Evolutionary conservation across 2,888 invertebrate species (phyloP), one percentile per base, ranked within the genome.

Genomic region (Therioaphis trifolii): DNA sequence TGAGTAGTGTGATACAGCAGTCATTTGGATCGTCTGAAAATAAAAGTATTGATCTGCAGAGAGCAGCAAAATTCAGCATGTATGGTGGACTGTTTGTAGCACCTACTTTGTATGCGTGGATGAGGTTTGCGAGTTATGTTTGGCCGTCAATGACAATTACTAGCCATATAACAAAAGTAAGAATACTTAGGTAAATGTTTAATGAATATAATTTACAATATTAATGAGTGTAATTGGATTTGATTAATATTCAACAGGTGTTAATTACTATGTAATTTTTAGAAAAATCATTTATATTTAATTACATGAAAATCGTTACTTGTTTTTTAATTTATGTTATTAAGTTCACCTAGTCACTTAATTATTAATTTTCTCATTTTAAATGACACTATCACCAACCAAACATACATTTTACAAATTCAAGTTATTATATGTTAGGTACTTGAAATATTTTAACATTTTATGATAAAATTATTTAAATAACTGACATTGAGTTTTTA

Each of bases 131-230:
- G n/a, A 92, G 92, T 86, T 90, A 91, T 77, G 90, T 95, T 88
- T 94, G 94, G 93, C 95, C 95, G 40, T 92, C 92, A 66, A 91
- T 90, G 85, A 91, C 92, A 78, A 87, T 95, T 61, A 91, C 90
- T 88, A 92, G 92, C 85, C 94, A 93, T n/a, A 87, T 95, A 29
- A 91, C 92, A 66, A 95, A 95, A 91, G 94, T 93, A 29, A 76
- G 55, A 21, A 49, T 58, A 58, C 9, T 21, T n/a, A n/a, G n/a
- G n/a, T n/a, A n/a, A n/a, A n/a, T 58, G 21, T 24, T 24, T 24
- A 2, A 58, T 15, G 12, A 2, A 46, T 15, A 2, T 46, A 46
- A 46, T 12, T 24, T 24, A 58, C 21, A 21, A 7, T 35, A 35
- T 35, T 12, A 40, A 27, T 74, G 18, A 78, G n/a, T 61, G 18